phyloP scores from a whole-genome alignment of 2,113 vertebrate genomes.

The Phainopepla nitens region DNA sequence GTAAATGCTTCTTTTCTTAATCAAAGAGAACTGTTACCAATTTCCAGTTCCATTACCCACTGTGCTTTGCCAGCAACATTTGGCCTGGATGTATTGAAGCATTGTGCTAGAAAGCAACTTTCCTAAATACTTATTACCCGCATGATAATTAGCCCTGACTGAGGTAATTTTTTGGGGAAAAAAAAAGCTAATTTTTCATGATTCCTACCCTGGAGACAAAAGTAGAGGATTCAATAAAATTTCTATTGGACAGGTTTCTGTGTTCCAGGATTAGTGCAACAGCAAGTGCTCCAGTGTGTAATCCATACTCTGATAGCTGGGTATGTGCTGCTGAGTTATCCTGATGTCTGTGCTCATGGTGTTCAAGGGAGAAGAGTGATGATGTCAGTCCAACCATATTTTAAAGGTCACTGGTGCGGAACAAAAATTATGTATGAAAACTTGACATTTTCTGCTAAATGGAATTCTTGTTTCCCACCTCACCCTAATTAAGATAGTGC shows the following conservation, averaged over 20 bases:
- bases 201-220: neutral
- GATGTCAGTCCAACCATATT: neutral
- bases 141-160: neutral
- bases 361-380: neutral
- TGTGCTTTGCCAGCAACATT: neutral
- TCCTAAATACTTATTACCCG: neutral
- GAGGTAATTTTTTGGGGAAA: neutral
- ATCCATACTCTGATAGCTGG: neutral
- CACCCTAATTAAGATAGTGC: neutral
- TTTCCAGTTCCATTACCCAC: neutral
- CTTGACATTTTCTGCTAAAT: constrained; percentile 31
- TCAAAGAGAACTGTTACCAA: neutral
- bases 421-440: constrained; percentile 6
- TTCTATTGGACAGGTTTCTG: neutral
- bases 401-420: constrained; percentile 4
- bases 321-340: neutral
- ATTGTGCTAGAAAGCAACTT: neutral
- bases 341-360: neutral
- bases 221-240: neutral
- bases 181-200: neutral
- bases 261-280: neutral
- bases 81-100: neutral
- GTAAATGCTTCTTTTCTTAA: neutral
- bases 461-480: constrained; percentile 23
- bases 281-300: neutral